Conservation (phyloP, 1,140 invertebrate species). For the Campoletis sonorensis region DNA sequence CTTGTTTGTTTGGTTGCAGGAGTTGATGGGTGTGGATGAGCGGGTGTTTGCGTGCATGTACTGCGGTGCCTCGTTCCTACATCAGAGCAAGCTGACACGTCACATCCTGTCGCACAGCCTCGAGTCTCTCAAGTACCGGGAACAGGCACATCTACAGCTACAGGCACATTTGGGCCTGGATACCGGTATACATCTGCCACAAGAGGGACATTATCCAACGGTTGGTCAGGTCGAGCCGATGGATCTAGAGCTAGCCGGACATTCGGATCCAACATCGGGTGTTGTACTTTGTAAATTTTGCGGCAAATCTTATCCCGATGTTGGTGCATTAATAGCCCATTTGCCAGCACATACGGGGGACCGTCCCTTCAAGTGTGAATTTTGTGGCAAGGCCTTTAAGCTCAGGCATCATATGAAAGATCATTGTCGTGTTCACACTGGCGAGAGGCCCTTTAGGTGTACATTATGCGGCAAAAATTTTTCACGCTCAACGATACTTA, state of each 20-base stretch:
- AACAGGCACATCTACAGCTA: conserved; percentile 79
- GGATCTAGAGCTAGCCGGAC: conserved; percentile 75
- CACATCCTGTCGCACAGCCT: conserved; percentile 92
- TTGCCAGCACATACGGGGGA: conserved; percentile 92
- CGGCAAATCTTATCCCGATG: conserved; percentile 92
- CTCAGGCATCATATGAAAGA: conserved; percentile 94
- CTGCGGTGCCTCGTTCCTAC: conserved; percentile 90
- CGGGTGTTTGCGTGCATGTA: conserved; percentile 88
- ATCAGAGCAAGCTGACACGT: conserved; percentile 91
- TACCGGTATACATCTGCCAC: conserved; percentile 71
- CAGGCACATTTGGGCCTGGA: conserved; percentile 75
- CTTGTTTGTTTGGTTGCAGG: conserved; percentile 94
- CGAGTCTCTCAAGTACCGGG: conserved; percentile 90
- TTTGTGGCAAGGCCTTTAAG: conserved; percentile 94
- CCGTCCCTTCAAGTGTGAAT: conserved; percentile 92
- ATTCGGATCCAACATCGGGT: conserved; percentile 80
- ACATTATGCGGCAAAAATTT: conserved; percentile 93
- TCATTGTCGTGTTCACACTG: conserved; percentile 93
- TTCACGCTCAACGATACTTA: conserved; percentile 91
- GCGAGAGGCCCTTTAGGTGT: conserved; percentile 92
- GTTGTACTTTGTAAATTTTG: conserved; percentile 93
- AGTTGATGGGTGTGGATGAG: conserved; percentile 85
- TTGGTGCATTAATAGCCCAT: conserved; percentile 89
- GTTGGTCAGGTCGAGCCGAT: conserved; percentile 74
- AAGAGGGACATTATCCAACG: conserved; percentile 74